Base-by-base conservation (phyloP, 1,140 invertebrate species). In the Eufriesea mexicana region DNA sequence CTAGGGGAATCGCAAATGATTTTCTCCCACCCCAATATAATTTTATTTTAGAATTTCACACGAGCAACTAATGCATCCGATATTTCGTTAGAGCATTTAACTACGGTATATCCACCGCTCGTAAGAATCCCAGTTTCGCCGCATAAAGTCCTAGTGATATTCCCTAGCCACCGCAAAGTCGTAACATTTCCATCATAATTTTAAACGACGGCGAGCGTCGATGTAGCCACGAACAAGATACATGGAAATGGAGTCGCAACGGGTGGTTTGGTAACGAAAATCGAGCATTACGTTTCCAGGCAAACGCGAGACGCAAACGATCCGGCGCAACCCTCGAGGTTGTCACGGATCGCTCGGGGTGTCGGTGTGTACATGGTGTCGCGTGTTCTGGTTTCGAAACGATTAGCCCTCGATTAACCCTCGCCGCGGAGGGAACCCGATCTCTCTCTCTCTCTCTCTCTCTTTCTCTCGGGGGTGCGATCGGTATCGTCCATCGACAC, bases 321-420 rank as follows among this genome's bases (percentile, higher is more conserved):
- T n/a, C 42, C 23, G 20, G 20, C 64, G 10, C 68, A 20, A 35
- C 49, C 9, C 28, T 47, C 10, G 25, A n/a, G 16, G 18, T 18
- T 49, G n/a, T 57, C 5, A 49, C 8, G 35, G 57, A 62, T 62
- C n/a, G 20, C 12, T 42, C 42, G 9, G 64, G 5, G 68, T 59
- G 68, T 62, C 57, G 78, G 20, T 54, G 68, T 71, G 47, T 79
- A 62, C 68, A 73, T 59, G 45, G 78, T 79, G 78, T 79, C 55
- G 57, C 78, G 57, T 79, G 79, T 64, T 80, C 79, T 74, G 57
- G 20, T 75, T 81, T 75, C 72, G 49, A 67, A 82, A 76, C 79
- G 79, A 82, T 82, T 76, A 76, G 62, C 61, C 73, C 61, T 82
- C 76, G 82, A 83, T 83, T 83, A 83, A 83, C 82, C 82, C 68